Evolutionary conservation across 2,888 invertebrate species (phyloP), one percentile per base, ranked within the genome.

Genomic region (Heliconius ismenius): DNA sequence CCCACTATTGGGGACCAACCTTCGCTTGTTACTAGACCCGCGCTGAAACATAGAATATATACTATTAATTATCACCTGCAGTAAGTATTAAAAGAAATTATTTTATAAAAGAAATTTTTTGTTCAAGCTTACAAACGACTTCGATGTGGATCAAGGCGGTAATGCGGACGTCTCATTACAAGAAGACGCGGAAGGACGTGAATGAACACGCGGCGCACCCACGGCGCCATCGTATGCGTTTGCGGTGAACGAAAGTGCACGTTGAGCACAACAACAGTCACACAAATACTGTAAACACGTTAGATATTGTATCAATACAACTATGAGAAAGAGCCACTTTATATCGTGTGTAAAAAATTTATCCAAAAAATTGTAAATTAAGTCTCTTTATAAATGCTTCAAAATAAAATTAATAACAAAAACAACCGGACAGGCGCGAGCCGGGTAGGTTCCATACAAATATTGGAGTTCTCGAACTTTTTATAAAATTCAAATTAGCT

Each of bases 201-300:
- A 88, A 99, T 98, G 95, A 99, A 99, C 86, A 99, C 97, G 83
- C 98, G 96, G 82, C 98, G 97, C 86, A 99, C 98, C 99, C 99
- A 99, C 75, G 97, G 98, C 81, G 98, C 97, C 99, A 99, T 99
- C 83, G 97, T 97, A 95, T 99, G 99, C 81, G 99, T 99, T 92
- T 98, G 98, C 82, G 99, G 98, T 83, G 98, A 98, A 78, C 99
- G 97, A 95, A 99, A 99, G 95, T 99, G 99, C 85, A 99, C 98
- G 95, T 99, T 99, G 86, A 99, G 95, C 86, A 99, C 98, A 88
- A 99, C 97, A 86, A 99, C 99, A 80, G 98, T 98, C 88, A 98
- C 97, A 94, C 98, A 98, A 93, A 98, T 98, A 93, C 97, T 97
- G 95, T 76, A 85, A 76, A 58, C 70, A 58, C 32, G 11, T 36